Conservation (phyloP, 2,797 vertebrate species). For the Hemibagrus guttatus region DNA sequence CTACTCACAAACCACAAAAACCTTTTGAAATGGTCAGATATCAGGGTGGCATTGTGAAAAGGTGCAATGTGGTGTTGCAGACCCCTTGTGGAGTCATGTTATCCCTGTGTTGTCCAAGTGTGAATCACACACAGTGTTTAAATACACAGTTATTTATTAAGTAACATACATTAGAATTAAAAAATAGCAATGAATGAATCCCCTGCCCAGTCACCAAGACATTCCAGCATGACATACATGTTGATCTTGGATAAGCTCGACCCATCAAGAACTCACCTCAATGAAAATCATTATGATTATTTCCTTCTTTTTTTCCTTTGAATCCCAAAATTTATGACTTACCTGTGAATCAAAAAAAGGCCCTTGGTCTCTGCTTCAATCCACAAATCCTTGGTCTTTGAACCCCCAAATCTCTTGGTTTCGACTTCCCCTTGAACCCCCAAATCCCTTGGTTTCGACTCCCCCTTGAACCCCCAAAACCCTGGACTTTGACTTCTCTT, state of each 20-base stretch:
- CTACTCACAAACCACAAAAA: background rate
- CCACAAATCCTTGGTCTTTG: background rate
- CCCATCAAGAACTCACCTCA: background rate
- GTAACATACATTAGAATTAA: background rate
- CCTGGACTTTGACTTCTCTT: background rate
- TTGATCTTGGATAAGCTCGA: background rate
- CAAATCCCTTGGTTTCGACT: background rate
- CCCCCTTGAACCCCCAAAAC: background rate
- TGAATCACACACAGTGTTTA: background rate
- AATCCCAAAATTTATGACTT: too few species aligned
- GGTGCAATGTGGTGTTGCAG: background rate
- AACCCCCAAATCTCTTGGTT: background rate
- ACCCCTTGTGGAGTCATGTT: background rate
- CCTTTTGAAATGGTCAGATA: background rate
- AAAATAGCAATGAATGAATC: background rate
- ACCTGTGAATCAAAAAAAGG: too few species aligned
- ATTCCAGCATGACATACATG: background rate
- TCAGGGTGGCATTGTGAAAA: background rate
- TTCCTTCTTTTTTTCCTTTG: too few species aligned
- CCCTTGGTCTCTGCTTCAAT: too few species aligned
- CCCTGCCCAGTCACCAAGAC: background rate
- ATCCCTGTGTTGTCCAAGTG: too few species aligned
- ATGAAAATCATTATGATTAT: background rate
- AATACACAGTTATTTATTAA: background rate
- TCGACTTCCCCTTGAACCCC: background rate